Conservation (phyloP, 2,888 invertebrate genomes). For the Chaetogeoica ovagalla region DNA sequence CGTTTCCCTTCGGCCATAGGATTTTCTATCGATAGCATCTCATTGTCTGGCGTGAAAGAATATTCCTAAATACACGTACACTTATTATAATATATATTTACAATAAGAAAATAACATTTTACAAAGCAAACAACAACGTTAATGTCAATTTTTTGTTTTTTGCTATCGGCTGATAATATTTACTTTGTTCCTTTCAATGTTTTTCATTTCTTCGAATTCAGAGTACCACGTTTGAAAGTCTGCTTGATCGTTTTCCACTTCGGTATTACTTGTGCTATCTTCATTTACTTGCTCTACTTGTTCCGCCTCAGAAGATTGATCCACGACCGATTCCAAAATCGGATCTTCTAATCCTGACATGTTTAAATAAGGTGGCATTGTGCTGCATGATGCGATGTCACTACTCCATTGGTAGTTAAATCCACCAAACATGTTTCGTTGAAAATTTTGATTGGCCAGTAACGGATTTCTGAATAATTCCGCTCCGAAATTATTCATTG, state of each 20-base stretch:
- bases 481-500: conserved; percentile 1
- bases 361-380: not conserved
- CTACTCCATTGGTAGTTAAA: not conserved
- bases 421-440: not conserved
- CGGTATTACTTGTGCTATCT: not conserved
- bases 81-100: too few species aligned
- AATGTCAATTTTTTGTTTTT: too few species aligned
- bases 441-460: not conserved
- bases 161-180: not conserved
- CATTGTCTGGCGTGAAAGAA: conserved; percentile 81
- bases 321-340: conserved; percentile 53
- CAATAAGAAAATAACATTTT: not conserved
- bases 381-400: not conserved
- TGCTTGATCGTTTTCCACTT: not conserved
- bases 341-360: conserved; percentile 38
- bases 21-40: conserved; percentile 75
- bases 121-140: not conserved
- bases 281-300: not conserved
- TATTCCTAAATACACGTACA: conserved; percentile 66
- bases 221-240: not conserved
- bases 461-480: not conserved
- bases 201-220: conserved; percentile 32
- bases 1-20: conserved; percentile 85
- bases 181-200: conserved; percentile 1
- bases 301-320: conserved; percentile 45